Evolutionary conservation across 2,113 vertebrate genomes (phyloP), one percentile per base, ranked within the genome.

Genomic region (Heterocephalus glaber): DNA sequence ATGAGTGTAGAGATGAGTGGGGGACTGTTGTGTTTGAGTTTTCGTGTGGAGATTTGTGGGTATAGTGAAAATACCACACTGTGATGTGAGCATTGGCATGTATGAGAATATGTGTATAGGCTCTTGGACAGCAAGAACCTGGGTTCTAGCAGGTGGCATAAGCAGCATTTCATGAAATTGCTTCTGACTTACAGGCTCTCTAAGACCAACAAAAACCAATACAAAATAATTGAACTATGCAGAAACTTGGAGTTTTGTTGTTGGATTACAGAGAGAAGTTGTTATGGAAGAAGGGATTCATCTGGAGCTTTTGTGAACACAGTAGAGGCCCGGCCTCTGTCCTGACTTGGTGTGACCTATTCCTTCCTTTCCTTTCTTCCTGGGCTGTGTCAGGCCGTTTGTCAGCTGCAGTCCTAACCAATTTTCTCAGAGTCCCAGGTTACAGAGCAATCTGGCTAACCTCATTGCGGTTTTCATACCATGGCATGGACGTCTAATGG

Each of bases 141-240:
- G 81, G 86, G 81, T 91, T 97, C 96, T 85, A 96, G 86, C 95
- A 97, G 70, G 91, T 22, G 1, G 92, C 66, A 83, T 2, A 38
- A 70, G 80, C 9, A 58, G 0, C n/a, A 49, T 79, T 96, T 95
- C 49, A 72, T 52, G 74, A 97, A 91, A 94, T 81, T 87, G 70
- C 41, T 83, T 86, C 61, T 60, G 97, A 76, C 33, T 33, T 77
- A 54, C 16, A 58, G 87, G 65, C 47, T 72, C 83, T 68, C 68
- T 35, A 44, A n/a, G 28, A 68, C 49, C 84, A 92, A 93, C 80
- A 96, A 95, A 86, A 94, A 90, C 77, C 65, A 92, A 97, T 63
- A 88, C 10, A 61, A 81, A 91, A 74, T 61, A 96, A 96, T 90
- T 76, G 76, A 74, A 56, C 84, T 72, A 70, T 76, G 28, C 60